Evolutionary conservation across 37 sponge, comb jelly and placozoan species (phyloP).

Genomic region (Diacarnus erythraeanus): DNA sequence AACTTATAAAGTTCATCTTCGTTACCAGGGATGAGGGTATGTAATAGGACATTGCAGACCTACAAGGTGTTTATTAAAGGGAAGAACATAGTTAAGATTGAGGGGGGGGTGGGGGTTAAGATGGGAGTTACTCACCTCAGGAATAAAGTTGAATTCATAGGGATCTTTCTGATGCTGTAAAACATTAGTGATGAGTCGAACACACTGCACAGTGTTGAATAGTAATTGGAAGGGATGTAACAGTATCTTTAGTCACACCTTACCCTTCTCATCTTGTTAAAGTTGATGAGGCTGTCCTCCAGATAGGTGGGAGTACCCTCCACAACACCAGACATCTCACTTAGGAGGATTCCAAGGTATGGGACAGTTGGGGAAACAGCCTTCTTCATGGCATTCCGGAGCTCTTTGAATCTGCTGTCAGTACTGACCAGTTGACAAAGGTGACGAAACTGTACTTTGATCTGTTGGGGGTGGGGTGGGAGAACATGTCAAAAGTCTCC

Average conservation of each 20-base stretch:
- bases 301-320: slow-evolving; percentile 34
- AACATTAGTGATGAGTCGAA: slow-evolving; percentile 5
- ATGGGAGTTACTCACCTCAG: slow-evolving; percentile 28
- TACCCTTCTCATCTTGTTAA: slow-evolving; percentile 72
- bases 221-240: too few relatives aligned
- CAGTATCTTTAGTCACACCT: neutral
- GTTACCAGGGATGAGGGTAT: slow-evolving; percentile 31
- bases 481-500: neutral
- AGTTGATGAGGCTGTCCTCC: slow-evolving; percentile 61
- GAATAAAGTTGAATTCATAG: slow-evolving; percentile 40
- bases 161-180: slow-evolving; percentile 61
- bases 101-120: neutral
- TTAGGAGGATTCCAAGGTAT: slow-evolving; percentile 54
- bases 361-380: slow-evolving; percentile 48
- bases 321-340: slow-evolving; percentile 49
- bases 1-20: slow-evolving; percentile 53
- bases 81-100: neutral
- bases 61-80: slow-evolving; percentile 1
- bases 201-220: slow-evolving; percentile 24
- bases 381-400: slow-evolving; percentile 47
- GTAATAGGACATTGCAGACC: slow-evolving; percentile 50
- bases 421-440: slow-evolving; percentile 32
- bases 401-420: slow-evolving; percentile 56
- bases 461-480: slow-evolving; percentile 12
- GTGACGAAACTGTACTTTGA: slow-evolving; percentile 31